These are phyloP conservation scores for Raja brachyura DNA, from an alignment of 2,113 vertebrate genomes.

Conservation along the genomic window DNA sequence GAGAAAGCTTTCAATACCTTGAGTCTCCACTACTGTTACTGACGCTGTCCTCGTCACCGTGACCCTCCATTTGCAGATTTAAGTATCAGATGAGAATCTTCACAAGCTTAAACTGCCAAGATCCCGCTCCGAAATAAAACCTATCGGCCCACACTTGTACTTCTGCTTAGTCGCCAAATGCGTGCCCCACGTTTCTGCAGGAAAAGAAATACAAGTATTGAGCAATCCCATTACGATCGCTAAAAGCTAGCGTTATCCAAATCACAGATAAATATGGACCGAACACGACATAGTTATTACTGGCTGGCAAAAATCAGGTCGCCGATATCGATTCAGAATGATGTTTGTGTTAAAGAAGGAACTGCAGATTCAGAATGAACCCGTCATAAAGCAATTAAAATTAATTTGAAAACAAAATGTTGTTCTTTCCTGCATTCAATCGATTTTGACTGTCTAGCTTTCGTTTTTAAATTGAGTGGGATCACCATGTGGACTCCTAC, in stretches of 20 bases:
- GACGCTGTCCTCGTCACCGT: slow-evolving; percentile 88
- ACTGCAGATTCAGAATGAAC: no score
- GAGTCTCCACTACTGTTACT: slow-evolving; percentile 93
- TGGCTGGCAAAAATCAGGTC: neutral
- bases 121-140: slow-evolving; percentile 20
- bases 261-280: neutral
- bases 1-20: slow-evolving; percentile 62
- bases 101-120: slow-evolving; percentile 19
- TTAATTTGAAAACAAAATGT: neutral
- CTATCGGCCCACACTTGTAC: neutral
- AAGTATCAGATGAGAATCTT: slow-evolving; percentile 25
- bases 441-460: neutral
- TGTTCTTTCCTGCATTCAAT: neutral
- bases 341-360: no score
- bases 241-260: neutral
- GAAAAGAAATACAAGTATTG: neutral
- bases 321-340: no score
- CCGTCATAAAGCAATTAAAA: neutral
- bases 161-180: slow-evolving; percentile 4
- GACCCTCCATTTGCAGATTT: slow-evolving; percentile 78
- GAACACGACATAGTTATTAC: neutral
- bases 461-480: neutral
- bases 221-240: neutral
- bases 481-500: slow-evolving; percentile 10
- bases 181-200: slow-evolving; percentile 5